These are phyloP conservation scores for human (Homo sapiens) DNA, from an alignment of 2,113 vertebrate species.

Conservation along the genomic window GRCh38 chr6:44544001-44544500, in stretches of 20 bases:
- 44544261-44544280: not conserved
- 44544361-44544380: not conserved
- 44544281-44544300: not conserved
- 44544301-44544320: not conserved
- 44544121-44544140: not conserved
- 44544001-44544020: no score
- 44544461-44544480: not conserved
- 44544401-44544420: not conserved
- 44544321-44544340: not conserved
- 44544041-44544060: no score
- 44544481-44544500: fast-evolving
- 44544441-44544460: not conserved
- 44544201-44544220: not conserved
- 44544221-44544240: not conserved
- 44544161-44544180: not conserved
- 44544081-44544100: not conserved
- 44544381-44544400: not conserved
- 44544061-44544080: not conserved
- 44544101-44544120: not conserved
- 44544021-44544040: no score
- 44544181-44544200: not conserved
- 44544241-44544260: not conserved
- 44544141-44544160: not conserved
- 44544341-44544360: not conserved
- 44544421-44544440: not conserved